Evolutionary conservation across 2,113 vertebrate species (phyloP).

Genomic region (Rhadina sibilatrix): DNA sequence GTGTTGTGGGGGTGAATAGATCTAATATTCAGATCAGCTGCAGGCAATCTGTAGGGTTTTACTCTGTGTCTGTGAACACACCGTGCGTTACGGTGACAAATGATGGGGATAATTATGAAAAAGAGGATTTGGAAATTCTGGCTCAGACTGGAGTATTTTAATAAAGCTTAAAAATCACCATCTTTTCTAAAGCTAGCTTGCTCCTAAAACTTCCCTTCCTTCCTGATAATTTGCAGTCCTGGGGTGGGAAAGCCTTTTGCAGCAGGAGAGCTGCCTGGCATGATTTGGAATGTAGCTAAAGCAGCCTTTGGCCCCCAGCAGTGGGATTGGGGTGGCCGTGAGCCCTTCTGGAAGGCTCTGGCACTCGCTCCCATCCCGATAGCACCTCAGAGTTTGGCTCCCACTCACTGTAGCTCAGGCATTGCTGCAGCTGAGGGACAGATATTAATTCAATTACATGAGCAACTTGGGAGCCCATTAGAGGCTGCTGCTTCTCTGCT

Average conservation of each 20-base stretch:
- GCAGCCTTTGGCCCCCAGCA: not conserved
- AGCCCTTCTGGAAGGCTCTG: not conserved
- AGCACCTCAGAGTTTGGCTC: accelerated
- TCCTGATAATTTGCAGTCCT: not conserved
- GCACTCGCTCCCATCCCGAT: accelerated
- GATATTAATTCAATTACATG: not conserved
- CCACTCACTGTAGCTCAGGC: not conserved
- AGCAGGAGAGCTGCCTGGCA: not conserved
- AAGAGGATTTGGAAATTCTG: not conserved
- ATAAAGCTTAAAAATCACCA: not conserved
- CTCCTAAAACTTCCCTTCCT: not conserved
- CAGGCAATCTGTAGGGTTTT: not conserved
- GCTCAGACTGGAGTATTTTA: not conserved
- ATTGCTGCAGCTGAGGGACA: not conserved
- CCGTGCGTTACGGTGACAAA: not conserved
- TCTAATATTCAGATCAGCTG: not conserved
- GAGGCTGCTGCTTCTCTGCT: not conserved
- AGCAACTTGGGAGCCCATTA: not conserved
- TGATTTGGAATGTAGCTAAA: not conserved
- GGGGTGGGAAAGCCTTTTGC: not conserved
- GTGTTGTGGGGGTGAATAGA: not conserved
- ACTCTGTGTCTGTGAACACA: not conserved
- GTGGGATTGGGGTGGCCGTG: not conserved
- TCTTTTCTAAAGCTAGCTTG: not conserved
- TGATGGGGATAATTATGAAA: not conserved